Evolutionary conservation across 2,888 invertebrate genomes (phyloP).

Genomic region (Ophioninae sp.): DNA sequence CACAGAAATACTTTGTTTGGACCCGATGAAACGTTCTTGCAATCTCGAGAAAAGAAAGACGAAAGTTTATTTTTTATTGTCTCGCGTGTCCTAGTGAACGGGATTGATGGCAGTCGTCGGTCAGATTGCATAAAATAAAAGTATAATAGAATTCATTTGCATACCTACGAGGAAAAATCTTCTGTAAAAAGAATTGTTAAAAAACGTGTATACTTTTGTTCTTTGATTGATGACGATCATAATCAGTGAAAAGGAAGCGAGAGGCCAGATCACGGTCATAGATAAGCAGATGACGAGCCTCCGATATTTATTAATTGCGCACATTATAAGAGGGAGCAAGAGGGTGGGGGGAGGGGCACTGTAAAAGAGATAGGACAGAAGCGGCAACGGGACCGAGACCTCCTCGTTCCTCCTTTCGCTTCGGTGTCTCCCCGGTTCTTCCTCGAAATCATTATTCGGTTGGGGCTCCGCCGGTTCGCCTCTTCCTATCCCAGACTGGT

Average conservation of each 20-base stretch:
- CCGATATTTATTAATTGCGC: conserved; percentile 52
- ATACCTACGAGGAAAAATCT: background rate
- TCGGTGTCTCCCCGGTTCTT: conserved; percentile 40
- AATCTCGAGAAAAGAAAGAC: too few relatives aligned
- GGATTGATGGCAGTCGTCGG: too few relatives aligned
- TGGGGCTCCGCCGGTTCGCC: conserved; percentile 46
- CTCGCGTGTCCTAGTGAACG: too few relatives aligned
- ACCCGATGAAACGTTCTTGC: too few relatives aligned
- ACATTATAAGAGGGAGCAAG: conserved; percentile 9
- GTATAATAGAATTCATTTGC: too few relatives aligned
- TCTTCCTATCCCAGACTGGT: conserved; percentile 15
- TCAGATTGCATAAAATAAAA: too few relatives aligned
- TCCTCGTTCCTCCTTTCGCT: conserved; percentile 46
- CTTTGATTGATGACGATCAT: conserved; percentile 24
- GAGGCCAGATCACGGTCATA: conserved; percentile 8
- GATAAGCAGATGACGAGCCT: conserved; percentile 29
- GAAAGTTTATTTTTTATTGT: too few relatives aligned
- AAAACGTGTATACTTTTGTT: background rate
- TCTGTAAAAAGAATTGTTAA: background rate
- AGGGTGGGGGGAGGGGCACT: conserved; percentile 16
- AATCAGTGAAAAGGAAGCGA: conserved; percentile 32
- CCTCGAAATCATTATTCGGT: conserved; percentile 62
- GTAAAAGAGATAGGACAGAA: background rate
- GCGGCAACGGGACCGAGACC: conserved; percentile 55
- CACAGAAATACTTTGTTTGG: too few relatives aligned